Evolutionary conservation across 35 echinoderm and acorn worm species (phyloP).

Genomic region (Apostichopus japonicus): DNA sequence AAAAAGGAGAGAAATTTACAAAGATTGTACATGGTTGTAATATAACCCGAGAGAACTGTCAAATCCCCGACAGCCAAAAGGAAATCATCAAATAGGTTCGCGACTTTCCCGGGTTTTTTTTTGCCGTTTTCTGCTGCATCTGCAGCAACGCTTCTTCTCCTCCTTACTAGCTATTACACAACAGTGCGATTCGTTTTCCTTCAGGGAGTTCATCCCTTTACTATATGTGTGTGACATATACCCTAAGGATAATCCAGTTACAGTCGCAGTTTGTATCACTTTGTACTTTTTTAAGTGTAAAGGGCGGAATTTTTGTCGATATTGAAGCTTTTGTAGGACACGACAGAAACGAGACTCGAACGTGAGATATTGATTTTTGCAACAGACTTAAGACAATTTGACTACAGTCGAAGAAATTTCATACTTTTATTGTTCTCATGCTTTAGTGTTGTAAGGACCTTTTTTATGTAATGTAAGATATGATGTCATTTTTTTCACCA

Average conservation of each 20-base stretch:
- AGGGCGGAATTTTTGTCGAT: neutral
- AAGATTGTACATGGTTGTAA: neutral
- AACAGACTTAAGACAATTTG: conserved; percentile 9
- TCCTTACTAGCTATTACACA: neutral
- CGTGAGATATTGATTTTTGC: neutral
- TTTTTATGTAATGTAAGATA: neutral
- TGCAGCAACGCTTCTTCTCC: no score
- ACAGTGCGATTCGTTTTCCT: neutral
- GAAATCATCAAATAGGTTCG: neutral
- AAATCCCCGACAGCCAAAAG: conserved; percentile 4
- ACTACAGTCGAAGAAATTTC: neutral
- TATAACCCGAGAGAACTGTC: neutral
- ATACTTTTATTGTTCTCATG: neutral
- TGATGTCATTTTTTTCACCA: neutral
- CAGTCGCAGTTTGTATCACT: neutral
- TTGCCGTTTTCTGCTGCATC: no score
- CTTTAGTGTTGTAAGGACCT: neutral
- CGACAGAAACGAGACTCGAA: neutral
- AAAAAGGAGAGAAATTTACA: neutral
- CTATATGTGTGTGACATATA: neutral
- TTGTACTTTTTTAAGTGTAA: conserved; percentile 11
- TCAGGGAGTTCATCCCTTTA: neutral
- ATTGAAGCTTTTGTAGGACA: conserved; percentile 5
- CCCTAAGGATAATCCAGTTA: conserved; percentile 17
- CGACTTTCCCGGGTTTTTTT: neutral